Base-by-base conservation (phyloP, 2,797 vertebrate genomes). In the Pseudomugil tenellus region DNA sequence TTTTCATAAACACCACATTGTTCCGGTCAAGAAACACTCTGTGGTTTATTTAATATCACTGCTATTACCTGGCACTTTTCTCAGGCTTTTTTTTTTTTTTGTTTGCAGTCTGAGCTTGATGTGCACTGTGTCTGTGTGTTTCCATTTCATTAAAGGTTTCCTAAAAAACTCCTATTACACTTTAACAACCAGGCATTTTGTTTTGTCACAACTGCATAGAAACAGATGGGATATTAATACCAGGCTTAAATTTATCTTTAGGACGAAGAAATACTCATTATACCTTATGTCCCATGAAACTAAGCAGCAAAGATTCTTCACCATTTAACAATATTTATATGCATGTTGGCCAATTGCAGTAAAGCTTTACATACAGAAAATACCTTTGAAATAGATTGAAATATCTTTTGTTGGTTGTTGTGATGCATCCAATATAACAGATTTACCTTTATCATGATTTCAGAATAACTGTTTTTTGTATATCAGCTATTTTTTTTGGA, bases 1-100 rank as follows among this genome's bases (percentile, higher is more conserved):
- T 64, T 31, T 59, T 68, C 55, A 54, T 58, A 64, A 69, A 49
- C 60, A 59, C 32, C 26, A 19, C 6, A 25, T 72, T 25, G 60
- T 25, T 21, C 48, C 21, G 32, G 69, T 29, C 1, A 26, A 31
- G 37, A 28, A 32, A 13, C 0, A n/a, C 19, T 55, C 35, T 57
- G 17, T 39, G 46, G 29, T 32, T 31, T 58, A 41, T 55, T 55
- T 60, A 21, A 29, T n/a, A 13, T 5, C 3, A 10, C 32, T n/a
- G 51, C 28, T 0, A 10, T 48, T 19, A 3, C 4, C 19, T 61
- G n/a, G 39, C 14, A 52, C 14, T 1, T 66, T 64, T 54, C 21
- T 43, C 19, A 35, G 13, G 14, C 49, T 59, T 43, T 31, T 19
- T 72, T 43, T 23, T 6, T 39, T 39, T 39, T 39, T 10, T 34